Conservation (phyloP, 2,888 invertebrate species). For the Mylabris sibirica region DNA sequence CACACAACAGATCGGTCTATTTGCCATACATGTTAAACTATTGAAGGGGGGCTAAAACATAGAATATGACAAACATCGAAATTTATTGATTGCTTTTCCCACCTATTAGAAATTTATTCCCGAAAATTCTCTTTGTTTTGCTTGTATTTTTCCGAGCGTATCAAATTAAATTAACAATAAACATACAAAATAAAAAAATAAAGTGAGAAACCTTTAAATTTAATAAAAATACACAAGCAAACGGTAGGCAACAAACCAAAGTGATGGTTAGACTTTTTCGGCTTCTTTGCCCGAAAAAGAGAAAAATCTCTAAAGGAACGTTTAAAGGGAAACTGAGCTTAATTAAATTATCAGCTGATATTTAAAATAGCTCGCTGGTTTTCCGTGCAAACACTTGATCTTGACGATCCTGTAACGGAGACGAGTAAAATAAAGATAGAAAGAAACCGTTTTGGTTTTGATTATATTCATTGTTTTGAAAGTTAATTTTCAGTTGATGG, state of each 20-base stretch:
- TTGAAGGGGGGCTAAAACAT: slow-evolving; percentile 18
- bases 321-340: slow-evolving; percentile 56
- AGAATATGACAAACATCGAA: slow-evolving; percentile 21
- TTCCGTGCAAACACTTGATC: slow-evolving; percentile 49
- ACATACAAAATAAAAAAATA: no score
- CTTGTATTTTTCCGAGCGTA: background rate
- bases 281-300: slow-evolving; percentile 54
- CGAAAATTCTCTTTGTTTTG: background rate
- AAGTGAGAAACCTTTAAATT: slow-evolving; percentile 44
- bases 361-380: slow-evolving; percentile 57
- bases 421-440: slow-evolving; percentile 1
- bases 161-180: background rate
- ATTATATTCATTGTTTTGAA: slow-evolving; percentile 40
- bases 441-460: slow-evolving; percentile 28
- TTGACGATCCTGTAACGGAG: slow-evolving; percentile 32
- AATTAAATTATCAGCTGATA: slow-evolving; percentile 63
- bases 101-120: background rate
- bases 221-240: slow-evolving; percentile 53
- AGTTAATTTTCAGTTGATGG: slow-evolving; percentile 34
- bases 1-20: slow-evolving; percentile 55
- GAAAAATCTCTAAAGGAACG: slow-evolving; percentile 31
- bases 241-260: slow-evolving; percentile 38
- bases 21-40: slow-evolving; percentile 47
- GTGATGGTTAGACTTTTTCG: slow-evolving; percentile 49
- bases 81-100: slow-evolving; percentile 15